Evolutionary conservation across 2,113 vertebrate genomes (phyloP), one percentile per base, ranked within the genome.

Genomic region (Xiphias gladius): DNA sequence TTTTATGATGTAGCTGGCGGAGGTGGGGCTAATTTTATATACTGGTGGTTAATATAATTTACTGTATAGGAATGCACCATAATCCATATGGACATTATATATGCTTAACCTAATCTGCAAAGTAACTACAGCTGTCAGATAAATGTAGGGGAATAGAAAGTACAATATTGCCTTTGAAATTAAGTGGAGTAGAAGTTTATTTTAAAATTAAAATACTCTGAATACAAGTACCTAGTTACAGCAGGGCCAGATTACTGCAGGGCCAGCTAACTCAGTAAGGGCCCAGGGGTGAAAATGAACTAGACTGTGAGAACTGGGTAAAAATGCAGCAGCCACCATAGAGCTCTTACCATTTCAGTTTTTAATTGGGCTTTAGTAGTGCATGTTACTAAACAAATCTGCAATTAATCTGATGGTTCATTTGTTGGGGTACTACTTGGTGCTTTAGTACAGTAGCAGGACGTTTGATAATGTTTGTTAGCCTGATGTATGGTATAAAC

Each of bases 321-420:
- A 26, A 65, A 64, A 67, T 24, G 5, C 20, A 58, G 13, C 20
- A 58, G 50, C 13, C 19, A 58, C 20, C n/a, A 55, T 8, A 22
- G 11, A 19, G 22, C 48, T 63, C n/a, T 16, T 22, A 67, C 26
- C 14, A 46, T 32, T 77, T 68, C 28, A 50, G 20, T 28, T 69
- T 78, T 61, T 79, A 62, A 52, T 61, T 78, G 17, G 55, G 19
- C 54, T 20, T 59, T 37, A 61, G 17, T 52, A 57, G 24, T 28
- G n/a, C 30, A 17, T 50, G 46, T 32, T 50, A 32, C 22, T 32
- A 69, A 12, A 52, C 30, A 20, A 50, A 48, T 35, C 5, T 76
- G 35, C 24, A 66, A 57, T 65, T 41, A 54, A 65, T 65, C 28
- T 66, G 62, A 65, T 52, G n/a, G n/a, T n/a, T n/a, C n/a, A n/a